Evolutionary conservation across 2,888 invertebrate species (phyloP).

Genomic region (Agrypnus murinus): DNA sequence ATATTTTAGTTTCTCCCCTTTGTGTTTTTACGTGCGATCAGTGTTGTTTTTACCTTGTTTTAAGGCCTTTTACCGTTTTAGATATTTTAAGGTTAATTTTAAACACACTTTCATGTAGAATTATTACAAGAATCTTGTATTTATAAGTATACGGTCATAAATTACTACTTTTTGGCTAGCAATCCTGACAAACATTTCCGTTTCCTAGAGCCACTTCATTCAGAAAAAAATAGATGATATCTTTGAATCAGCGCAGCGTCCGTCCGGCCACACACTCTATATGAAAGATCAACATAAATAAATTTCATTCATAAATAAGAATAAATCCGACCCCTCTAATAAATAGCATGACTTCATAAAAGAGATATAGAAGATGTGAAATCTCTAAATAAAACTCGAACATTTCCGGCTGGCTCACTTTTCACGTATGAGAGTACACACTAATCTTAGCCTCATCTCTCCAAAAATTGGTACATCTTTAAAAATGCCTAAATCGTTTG

Average conservation of each 20-base stretch:
- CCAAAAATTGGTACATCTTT: no score
- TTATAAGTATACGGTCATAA: no score
- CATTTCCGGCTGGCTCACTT: slow-evolving; percentile 39
- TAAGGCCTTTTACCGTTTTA: no score
- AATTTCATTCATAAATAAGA: slow-evolving; percentile 12
- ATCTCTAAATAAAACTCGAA: slow-evolving; percentile 31
- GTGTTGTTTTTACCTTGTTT: neutral
- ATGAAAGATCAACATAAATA: neutral
- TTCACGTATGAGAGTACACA: slow-evolving; percentile 1
- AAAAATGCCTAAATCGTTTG: no score
- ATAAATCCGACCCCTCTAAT: neutral
- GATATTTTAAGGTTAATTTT: no score
- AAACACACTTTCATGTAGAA: no score
- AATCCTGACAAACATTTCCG: slow-evolving; percentile 11
- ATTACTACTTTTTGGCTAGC: slow-evolving; percentile 21
- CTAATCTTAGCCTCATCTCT: no score
- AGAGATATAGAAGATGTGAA: slow-evolving; percentile 14
- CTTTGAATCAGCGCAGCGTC: neutral
- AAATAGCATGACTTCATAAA: slow-evolving; percentile 8
- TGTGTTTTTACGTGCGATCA: slow-evolving; percentile 7
- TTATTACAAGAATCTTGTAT: no score
- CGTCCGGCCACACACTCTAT: neutral
- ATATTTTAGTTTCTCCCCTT: slow-evolving; percentile 17
- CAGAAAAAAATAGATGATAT: slow-evolving; percentile 20
- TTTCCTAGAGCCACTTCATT: slow-evolving; percentile 3